Conservation (phyloP, 2,113 vertebrate genomes). For the Gymnarchus niloticus region DNA sequence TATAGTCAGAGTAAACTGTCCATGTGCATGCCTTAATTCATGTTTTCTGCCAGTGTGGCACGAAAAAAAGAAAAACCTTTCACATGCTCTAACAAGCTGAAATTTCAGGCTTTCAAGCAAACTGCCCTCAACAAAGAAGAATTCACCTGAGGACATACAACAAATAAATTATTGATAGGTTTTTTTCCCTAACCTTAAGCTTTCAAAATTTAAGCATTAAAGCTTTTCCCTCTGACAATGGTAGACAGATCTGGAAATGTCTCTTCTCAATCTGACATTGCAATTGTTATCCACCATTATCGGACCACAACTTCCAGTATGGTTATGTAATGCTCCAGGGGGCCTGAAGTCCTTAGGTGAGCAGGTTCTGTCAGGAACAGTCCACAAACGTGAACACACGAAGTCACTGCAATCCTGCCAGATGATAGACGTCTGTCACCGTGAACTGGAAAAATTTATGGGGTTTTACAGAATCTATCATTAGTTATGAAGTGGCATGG, state of each 20-base stretch:
- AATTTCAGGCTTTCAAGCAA: slow-evolving; percentile 17
- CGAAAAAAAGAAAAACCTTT: slow-evolving; percentile 28
- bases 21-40: slow-evolving; percentile 35
- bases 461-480: neutral
- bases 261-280: neutral
- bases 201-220: neutral
- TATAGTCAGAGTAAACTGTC: slow-evolving; percentile 15
- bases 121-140: slow-evolving; percentile 32
- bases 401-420: neutral
- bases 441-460: neutral
- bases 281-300: neutral
- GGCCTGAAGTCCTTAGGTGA: neutral
- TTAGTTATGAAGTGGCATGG: neutral
- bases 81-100: slow-evolving; percentile 12
- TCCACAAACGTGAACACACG: neutral
- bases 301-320: neutral
- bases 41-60: slow-evolving; percentile 30
- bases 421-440: neutral
- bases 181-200: neutral
- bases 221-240: neutral
- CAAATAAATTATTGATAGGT: slow-evolving; percentile 8
- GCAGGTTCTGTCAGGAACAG: neutral
- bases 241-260: neutral
- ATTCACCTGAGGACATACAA: slow-evolving; percentile 21
- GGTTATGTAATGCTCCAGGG: neutral